Base-by-base conservation (phyloP, 2,888 invertebrate species). In the Drosophila crucigera region DNA sequence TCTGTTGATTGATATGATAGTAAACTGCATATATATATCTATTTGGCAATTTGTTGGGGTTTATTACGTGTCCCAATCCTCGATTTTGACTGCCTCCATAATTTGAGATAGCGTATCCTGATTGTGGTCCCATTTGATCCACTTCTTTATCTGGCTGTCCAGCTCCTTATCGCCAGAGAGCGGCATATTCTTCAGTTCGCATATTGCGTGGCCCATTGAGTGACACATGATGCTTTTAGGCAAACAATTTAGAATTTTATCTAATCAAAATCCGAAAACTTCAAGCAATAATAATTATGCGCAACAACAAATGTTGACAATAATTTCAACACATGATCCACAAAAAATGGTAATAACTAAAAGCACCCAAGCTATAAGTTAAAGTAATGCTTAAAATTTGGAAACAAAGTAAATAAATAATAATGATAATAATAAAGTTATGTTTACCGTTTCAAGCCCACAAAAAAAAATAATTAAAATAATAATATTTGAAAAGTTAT, bases 111-210 rank as follows among this genome's bases (percentile, higher is more conserved):
- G 92, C 0, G 97, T 97, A 53, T 93, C 94, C 35, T 95, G 94
- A 93, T 97, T 97, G 95, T 96, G 82, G 92, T 97, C 97, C 95
- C 96, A 96, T 77, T 94, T 93, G 5, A 97, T 92, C 97, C 97
- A 98, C 84, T 95, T 95, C 39, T 94, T 94, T 22, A 97, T 95
- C 92, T 96, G 96, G 19, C 93, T 92, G 91, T 96, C 95, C 65
- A 97, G 93, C 81, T 94, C 94, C 9, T 56, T 65, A 16, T 92
- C 89, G 54, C 91, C 91, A 1, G 91, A 92, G 6, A 88, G 65
- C 1, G 72, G 41, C 83, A 81, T 76, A 39, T 68, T 55, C 56
- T 73, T 70, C 7, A 86, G 69, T 49, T 90, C 73, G 58, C 85
- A 90, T 25, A 81, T 49, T 19, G 76, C 70, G 61, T 80, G 80